Evolutionary conservation across 2,888 invertebrate genomes (phyloP).

Genomic region (Aporophyla lueneburgensis): DNA sequence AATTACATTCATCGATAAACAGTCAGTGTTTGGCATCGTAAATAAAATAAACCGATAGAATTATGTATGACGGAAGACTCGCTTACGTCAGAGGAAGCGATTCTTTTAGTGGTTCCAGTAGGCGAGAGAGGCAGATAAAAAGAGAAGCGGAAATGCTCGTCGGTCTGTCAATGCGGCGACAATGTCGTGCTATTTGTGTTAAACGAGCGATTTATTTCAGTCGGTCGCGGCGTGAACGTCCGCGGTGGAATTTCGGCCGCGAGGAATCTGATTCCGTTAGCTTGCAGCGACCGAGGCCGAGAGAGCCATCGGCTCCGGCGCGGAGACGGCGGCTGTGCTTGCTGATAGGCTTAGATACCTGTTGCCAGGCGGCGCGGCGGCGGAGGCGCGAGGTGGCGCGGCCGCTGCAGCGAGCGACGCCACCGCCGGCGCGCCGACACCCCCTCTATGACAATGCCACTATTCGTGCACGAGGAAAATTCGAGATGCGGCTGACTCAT

Average conservation of each 20-base stretch:
- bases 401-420: slow-evolving; percentile 67
- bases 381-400: slow-evolving; percentile 54
- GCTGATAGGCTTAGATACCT: slow-evolving; percentile 69
- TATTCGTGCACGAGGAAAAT: slow-evolving; percentile 87
- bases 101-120: slow-evolving; percentile 72
- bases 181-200: slow-evolving; percentile 90
- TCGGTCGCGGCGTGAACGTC: slow-evolving; percentile 89
- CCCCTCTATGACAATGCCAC: slow-evolving; percentile 81
- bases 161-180: slow-evolving; percentile 88
- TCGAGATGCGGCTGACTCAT: slow-evolving; percentile 89
- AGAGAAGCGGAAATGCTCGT: slow-evolving; percentile 88
- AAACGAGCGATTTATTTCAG: slow-evolving; percentile 90
- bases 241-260: slow-evolving; percentile 89
- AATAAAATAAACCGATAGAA: slow-evolving; percentile 72
- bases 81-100: slow-evolving; percentile 82
- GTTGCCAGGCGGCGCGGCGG: slow-evolving; percentile 72
- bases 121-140: slow-evolving; percentile 76
- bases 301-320: slow-evolving; percentile 64
- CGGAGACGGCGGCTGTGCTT: slow-evolving; percentile 64
- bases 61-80: slow-evolving; percentile 77
- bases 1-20: slow-evolving; percentile 72
- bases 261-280: slow-evolving; percentile 89
- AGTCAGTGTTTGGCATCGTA: slow-evolving; percentile 63
- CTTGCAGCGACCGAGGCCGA: slow-evolving; percentile 71
- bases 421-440: slow-evolving; percentile 73